Conservation (phyloP, 2,797 vertebrate genomes). For the Semotilus atromaculatus region DNA sequence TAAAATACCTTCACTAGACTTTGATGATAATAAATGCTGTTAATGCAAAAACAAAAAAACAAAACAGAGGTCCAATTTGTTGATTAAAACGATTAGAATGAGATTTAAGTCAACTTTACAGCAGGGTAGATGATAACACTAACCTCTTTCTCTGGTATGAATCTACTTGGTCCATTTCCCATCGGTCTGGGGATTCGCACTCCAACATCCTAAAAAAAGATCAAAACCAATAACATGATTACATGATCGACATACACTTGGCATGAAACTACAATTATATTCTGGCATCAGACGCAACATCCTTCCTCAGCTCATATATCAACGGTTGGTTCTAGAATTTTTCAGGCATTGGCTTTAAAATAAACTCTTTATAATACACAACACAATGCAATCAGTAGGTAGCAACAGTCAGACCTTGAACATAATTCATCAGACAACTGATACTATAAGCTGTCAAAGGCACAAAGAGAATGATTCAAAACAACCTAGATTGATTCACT, state of each 20-base stretch:
- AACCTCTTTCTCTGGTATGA: slow-evolving; percentile 99
- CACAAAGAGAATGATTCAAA: slow-evolving; percentile 9
- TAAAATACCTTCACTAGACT: background rate
- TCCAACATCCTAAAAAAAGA: slow-evolving; percentile 88
- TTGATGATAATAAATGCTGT: background rate
- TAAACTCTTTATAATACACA: background rate
- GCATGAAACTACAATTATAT: background rate
- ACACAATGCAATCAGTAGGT: background rate
- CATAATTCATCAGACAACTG: background rate
- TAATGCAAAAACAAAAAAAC: background rate
- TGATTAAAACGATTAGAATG: background rate
- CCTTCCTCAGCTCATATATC: slow-evolving; percentile 26
- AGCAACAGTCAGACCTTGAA: background rate
- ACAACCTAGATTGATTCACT: background rate
- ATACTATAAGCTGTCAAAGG: background rate
- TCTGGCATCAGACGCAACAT: slow-evolving; percentile 34
- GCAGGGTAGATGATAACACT: background rate
- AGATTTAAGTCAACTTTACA: background rate
- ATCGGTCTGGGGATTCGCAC: slow-evolving; percentile 94
- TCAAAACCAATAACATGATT: slow-evolving; percentile 1
- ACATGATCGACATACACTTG: background rate
- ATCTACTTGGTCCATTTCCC: slow-evolving; percentile 98
- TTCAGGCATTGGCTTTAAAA: background rate
- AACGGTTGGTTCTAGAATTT: background rate
- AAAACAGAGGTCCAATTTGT: background rate